Conservation (phyloP, 2,888 invertebrate genomes). For the Papilio elwesi region DNA sequence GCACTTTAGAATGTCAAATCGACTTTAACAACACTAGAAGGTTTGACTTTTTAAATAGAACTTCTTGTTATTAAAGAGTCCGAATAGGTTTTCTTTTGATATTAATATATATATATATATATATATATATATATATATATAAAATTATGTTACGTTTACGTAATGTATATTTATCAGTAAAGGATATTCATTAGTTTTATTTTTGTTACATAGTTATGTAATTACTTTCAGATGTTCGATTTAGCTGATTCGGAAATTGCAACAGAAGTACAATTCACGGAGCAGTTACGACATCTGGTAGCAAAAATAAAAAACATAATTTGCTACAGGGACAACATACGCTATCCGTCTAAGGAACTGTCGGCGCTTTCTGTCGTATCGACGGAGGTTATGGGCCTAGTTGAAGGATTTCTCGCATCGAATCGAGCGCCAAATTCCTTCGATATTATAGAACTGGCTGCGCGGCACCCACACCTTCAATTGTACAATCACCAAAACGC, state of each 20-base stretch:
- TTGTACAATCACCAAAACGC: constrained; percentile 79
- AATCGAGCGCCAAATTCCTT: constrained; percentile 78
- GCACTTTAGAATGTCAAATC: not conserved
- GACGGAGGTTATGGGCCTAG: constrained; percentile 85
- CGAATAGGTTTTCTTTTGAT: not conserved
- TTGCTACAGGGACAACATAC: constrained; percentile 73
- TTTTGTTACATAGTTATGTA: constrained; percentile 4
- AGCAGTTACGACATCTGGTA: constrained; percentile 84
- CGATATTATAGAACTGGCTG: constrained; percentile 75
- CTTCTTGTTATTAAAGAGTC: not conserved
- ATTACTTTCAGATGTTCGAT: constrained; percentile 86
- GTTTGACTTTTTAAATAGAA: not conserved
- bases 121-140: too few relatives aligned
- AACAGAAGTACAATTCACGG: constrained; percentile 88
- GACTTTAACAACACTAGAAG: not conserved
- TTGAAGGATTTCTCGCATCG: constrained; percentile 84
- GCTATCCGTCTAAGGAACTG: constrained; percentile 79
- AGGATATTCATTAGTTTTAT: not conserved
- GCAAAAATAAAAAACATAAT: constrained; percentile 79
- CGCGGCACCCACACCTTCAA: constrained; percentile 76
- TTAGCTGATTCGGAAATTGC: constrained; percentile 86
- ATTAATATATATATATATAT: too few relatives aligned
- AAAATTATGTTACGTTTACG: too few relatives aligned
- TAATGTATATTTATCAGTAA: too few relatives aligned
- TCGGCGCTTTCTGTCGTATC: constrained; percentile 84